Base-by-base conservation (phyloP, 1,140 invertebrate genomes). In the Chymomyza costata region DNA sequence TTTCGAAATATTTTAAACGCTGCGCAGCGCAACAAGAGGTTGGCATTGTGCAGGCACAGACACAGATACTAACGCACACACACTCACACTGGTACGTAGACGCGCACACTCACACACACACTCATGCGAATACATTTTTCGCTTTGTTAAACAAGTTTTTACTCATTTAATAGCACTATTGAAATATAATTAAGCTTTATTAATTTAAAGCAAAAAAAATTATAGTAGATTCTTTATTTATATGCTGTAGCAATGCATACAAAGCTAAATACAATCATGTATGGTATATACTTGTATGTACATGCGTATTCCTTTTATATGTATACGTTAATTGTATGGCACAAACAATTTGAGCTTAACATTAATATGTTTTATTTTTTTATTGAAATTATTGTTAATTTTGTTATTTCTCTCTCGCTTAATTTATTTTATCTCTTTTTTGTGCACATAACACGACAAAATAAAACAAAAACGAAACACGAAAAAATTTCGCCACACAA, bases 381-480 rank as follows among this genome's bases (percentile, higher is more conserved):
- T 28, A 28, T 28, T 28, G 10, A 6, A 6, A 28, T 28, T 6
- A 28, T 28, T 28, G 5, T 34, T 43, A 11, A 21, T 38, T 17
- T 38, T 38, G 32, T 43, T n/a, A n/a, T 43, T 43, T 19, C 10
- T 43, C 8, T 25, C 3, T 30, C 40, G 35, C 46, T 49, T 40
- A 25, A 49, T 55, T 49, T 65, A 61, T 60, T 61, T n/a, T 43
- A 10, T 43, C 13, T 6, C 11, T 43, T 18, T 57, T 47, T 53
- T 50, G 58, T 64, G 47, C 61, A 32, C 39, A 34, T 39, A 68
- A 55, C 54, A 54, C 62, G 51, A 67, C 59, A 82, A 78, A 82
- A 69, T 76, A 82, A 82, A 82, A 70, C 59, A 81, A 82, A n/a
- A n/a, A 82, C 63, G 80, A 82, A 82, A 82, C 67, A 73, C 76